Evolutionary conservation across 1,140 invertebrate genomes (phyloP), one percentile per base, ranked within the genome.

Genomic region (Littorina saxatilis): DNA sequence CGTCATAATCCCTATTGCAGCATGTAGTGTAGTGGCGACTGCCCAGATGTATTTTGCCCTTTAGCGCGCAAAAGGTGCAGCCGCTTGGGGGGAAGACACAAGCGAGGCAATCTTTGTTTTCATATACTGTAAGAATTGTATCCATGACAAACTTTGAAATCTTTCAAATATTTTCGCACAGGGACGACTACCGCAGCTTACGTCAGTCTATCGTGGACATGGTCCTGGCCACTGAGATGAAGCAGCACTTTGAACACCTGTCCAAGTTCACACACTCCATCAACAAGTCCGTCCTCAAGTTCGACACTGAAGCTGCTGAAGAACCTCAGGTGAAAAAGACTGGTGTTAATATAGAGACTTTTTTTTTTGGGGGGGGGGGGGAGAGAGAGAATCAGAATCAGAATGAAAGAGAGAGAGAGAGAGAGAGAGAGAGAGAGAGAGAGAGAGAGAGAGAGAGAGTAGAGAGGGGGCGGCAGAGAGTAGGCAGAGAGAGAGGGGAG

Each of bases 191-290:
- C 74, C 79, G 84, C 1, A 37, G 85, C 0, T 63, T 93, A 29
- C 82, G 92, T 43, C 87, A 91, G 47, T 83, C 73, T 20, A 90
- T 93, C 50, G 89, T 93, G 29, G 92, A 93, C 84, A 91, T 92
- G 89, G 92, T 93, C 13, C 83, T 93, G 27, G 92, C 92, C 17
- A 93, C 92, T 40, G 92, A 93, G 81, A 92, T 93, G 91, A 89
- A 89, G 61, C 91, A 91, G 83, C 92, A 93, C 85, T 91, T 92
- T 79, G 90, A 92, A 96, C 93, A 99, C 92, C 93, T 99, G 85
- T 96, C 96, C 85, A 99, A 98, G 93, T 99, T 99, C 86, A 88
- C 92, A n/a, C 91, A 91, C 82, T 88, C 89, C 75, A 90, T 93
- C 70, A 91, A 92, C 52, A 90, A 89, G 84, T 78, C 86, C 29